Base-by-base conservation (phyloP, 2,888 invertebrate species). In the Gasteruption jaculator region DNA sequence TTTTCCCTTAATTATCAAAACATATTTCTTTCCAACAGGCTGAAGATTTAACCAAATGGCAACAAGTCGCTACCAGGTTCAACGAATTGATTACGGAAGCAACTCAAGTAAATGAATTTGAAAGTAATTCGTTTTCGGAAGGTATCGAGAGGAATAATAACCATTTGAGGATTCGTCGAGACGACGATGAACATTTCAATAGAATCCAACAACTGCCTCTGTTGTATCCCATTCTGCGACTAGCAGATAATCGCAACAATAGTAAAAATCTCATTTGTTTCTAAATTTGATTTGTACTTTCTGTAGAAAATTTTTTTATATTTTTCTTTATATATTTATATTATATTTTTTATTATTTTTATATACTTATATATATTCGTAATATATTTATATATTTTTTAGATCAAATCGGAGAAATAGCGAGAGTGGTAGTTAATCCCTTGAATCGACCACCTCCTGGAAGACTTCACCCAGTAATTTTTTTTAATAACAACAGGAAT, bases 21-120 rank as follows among this genome's bases (percentile, higher is more conserved):
- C 3, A 16, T 20, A 6, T 12, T 21, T n/a, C 15, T 41, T 26
- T 18, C 16, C 25, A 41, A 2, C 42, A 63, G 63, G 52, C 59
- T 5, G 46, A 48, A 4, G 60, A 63, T 34, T 42, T 64, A 31
- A 38, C 48, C 18, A 61, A 58, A 45, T 63, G 64, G 63, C 58
- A 56, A 35, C 57, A 60, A 55, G 52, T 64, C 8, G 64, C 64
- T n/a, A 48, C 55, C 18, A 50, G 63, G 45, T 57, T 64, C 40
- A 62, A 49, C 36, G 64, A 64, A 53, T 49, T 64, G 26, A 63
- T 64, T 41, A 60, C 57, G 16, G 62, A 60, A 45, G 61, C 64
- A 6, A 57, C 64, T n/a, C n/a, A n/a, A n/a, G n/a, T n/a, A n/a
- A n/a, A n/a, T n/a, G n/a, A n/a, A n/a, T n/a, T n/a, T n/a, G n/a